phyloP scores from a whole-genome alignment of 2,797 vertebrate species.

The Falco columbarius region DNA sequence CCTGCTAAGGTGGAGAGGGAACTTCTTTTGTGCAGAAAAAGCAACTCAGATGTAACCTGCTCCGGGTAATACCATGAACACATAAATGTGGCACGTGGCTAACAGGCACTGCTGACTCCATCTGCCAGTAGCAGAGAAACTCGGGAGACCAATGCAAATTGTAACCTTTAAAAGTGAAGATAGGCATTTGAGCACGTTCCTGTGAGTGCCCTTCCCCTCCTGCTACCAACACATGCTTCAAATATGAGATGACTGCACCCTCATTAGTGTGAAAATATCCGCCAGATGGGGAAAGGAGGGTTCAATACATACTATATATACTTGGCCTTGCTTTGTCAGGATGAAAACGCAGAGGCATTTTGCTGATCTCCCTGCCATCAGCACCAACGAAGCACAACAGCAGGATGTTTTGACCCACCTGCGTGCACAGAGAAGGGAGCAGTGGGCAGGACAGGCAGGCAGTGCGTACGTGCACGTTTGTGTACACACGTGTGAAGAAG shows the following conservation, averaged over 20 bases:
- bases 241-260: not conserved
- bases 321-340: not conserved
- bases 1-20: not conserved
- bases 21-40: not conserved
- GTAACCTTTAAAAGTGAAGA: slow-evolving; percentile 13
- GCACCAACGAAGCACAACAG: not conserved
- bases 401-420: not conserved
- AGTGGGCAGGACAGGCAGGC: accelerated
- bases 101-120: not conserved
- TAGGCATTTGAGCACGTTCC: not conserved
- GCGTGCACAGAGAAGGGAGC: not conserved
- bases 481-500: not conserved
- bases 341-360: not conserved
- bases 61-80: not conserved
- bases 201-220: not conserved
- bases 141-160: not conserved
- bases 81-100: not conserved
- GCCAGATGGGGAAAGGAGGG: not conserved
- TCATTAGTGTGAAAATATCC: not conserved
- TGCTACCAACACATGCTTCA: not conserved
- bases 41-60: not conserved
- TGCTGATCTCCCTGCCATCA: not conserved
- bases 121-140: slow-evolving; percentile 11
- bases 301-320: not conserved
- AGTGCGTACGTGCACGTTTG: accelerated